Evolutionary conservation across 1,140 invertebrate genomes (phyloP).

Genomic region (Drosophila carrolli): DNA sequence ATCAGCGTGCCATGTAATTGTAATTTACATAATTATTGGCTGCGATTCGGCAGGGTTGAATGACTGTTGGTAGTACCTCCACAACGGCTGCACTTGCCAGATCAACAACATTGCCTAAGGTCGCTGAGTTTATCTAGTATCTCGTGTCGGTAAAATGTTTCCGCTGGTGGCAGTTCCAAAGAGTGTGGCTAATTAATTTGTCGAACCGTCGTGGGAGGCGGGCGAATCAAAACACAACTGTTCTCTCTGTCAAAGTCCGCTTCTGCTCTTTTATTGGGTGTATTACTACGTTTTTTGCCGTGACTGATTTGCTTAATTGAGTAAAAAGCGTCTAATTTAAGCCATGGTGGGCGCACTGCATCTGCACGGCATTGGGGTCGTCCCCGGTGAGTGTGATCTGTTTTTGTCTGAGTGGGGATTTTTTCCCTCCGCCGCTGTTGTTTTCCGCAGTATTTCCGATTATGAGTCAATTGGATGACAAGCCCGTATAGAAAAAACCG

Average conservation of each 20-base stretch:
- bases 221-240: constrained; percentile 37
- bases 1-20: constrained; percentile 72
- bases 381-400: constrained; percentile 31
- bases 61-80: constrained; percentile 18
- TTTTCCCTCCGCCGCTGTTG: constrained; percentile 15
- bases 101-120: constrained; percentile 73
- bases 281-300: constrained; percentile 1
- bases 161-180: constrained; percentile 40
- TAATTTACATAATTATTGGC: constrained; percentile 77
- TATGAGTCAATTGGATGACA: constrained; percentile 79
- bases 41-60: constrained; percentile 51
- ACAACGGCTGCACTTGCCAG: constrained; percentile 26
- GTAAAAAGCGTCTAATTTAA: constrained; percentile 74
- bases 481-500: constrained; percentile 15
- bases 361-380: constrained; percentile 40
- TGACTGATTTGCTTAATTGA: constrained; percentile 77
- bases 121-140: constrained; percentile 36
- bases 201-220: constrained; percentile 33
- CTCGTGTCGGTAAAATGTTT: constrained; percentile 50
- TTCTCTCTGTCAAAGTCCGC: constrained; percentile 14
- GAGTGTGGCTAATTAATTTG: constrained; percentile 61
- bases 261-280: constrained; percentile 16
- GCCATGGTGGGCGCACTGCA: constrained; percentile 42
- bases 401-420: constrained; percentile 14
- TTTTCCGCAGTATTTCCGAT: constrained; percentile 61